Evolutionary conservation across 1,140 invertebrate species (phyloP).

Genomic region (Drosophila nigromelanica): DNA sequence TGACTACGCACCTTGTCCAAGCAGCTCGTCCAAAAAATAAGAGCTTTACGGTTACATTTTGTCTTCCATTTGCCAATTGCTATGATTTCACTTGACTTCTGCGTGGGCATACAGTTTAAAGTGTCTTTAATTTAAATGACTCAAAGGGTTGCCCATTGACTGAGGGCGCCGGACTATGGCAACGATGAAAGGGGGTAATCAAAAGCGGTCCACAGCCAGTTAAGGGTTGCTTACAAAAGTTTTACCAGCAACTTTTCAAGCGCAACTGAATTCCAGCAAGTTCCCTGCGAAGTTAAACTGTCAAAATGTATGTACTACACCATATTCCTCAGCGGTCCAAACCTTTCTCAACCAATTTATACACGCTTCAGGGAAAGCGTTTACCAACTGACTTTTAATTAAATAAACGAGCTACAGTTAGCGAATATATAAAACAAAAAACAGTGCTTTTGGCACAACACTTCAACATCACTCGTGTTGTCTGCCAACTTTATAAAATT

Average conservation of each 20-base stretch:
- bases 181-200: not conserved
- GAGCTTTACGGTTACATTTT: slow-evolving; percentile 36
- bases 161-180: slow-evolving; percentile 4
- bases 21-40: slow-evolving; percentile 2
- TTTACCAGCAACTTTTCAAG: slow-evolving; percentile 35
- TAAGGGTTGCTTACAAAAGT: slow-evolving; percentile 32
- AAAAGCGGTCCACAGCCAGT: slow-evolving; percentile 5
- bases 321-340: not conserved
- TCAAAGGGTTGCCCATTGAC: slow-evolving; percentile 54
- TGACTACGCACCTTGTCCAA: slow-evolving; percentile 11
- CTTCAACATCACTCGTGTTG: not conserved
- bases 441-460: not conserved
- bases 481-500: too few species aligned
- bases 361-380: slow-evolving; percentile 4
- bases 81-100: slow-evolving; percentile 48
- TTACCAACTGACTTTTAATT: slow-evolving; percentile 19
- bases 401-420: slow-evolving; percentile 6
- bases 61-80: slow-evolving; percentile 54
- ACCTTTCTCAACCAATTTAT: slow-evolving; percentile 17
- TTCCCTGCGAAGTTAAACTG: slow-evolving; percentile 23
- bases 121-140: slow-evolving; percentile 80
- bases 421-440: not conserved
- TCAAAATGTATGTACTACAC: slow-evolving; percentile 25
- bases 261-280: slow-evolving; percentile 31
- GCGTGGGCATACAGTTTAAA: slow-evolving; percentile 58